Percentiles rank a stretch among this genome's conserved stretches.
phyloP scores from a whole-genome alignment of 1,140 invertebrate species.

The Tetramorium simillimum region DNA sequence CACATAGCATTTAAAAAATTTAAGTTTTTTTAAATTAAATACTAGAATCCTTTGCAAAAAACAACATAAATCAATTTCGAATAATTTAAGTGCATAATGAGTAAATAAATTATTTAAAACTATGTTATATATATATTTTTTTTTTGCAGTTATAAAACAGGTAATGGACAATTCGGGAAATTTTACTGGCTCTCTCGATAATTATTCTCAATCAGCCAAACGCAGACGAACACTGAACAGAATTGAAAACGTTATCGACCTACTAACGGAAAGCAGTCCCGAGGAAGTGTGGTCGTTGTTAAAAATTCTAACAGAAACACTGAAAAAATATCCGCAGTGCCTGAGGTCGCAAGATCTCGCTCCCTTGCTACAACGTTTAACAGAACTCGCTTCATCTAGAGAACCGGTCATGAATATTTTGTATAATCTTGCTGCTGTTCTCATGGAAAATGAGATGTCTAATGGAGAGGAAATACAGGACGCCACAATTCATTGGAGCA shows the following conservation, averaged over 20 bases:
- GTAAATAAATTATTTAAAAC: slow-evolving; percentile 14
- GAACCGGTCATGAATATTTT: slow-evolving; percentile 78
- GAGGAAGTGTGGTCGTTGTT: slow-evolving; percentile 72
- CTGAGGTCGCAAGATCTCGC: slow-evolving; percentile 78
- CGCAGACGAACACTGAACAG: slow-evolving; percentile 62
- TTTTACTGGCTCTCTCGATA: slow-evolving; percentile 24
- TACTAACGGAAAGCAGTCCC: slow-evolving; percentile 65
- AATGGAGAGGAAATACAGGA: slow-evolving; percentile 63
- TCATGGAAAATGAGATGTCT: slow-evolving; percentile 75
- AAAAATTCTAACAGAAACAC: slow-evolving; percentile 75
- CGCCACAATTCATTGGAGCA: slow-evolving; percentile 78
- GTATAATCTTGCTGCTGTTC: slow-evolving; percentile 77
- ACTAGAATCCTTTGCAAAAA: neutral
- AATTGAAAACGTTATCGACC: slow-evolving; percentile 69
- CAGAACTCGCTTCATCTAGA: slow-evolving; percentile 77
- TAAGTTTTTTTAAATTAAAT: neutral
- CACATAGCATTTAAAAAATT: too few species aligned
- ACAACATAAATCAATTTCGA: neutral
- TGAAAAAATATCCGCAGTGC: slow-evolving; percentile 82
- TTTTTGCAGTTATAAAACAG: slow-evolving; percentile 76
- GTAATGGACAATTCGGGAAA: slow-evolving; percentile 54
- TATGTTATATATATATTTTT: slow-evolving; percentile 13
- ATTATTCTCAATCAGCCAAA: slow-evolving; percentile 56
- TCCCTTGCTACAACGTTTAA: slow-evolving; percentile 79
- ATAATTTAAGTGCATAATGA: neutral